phyloP scores from a whole-genome alignment of 1,140 invertebrate species.

The Bombus superbus region DNA sequence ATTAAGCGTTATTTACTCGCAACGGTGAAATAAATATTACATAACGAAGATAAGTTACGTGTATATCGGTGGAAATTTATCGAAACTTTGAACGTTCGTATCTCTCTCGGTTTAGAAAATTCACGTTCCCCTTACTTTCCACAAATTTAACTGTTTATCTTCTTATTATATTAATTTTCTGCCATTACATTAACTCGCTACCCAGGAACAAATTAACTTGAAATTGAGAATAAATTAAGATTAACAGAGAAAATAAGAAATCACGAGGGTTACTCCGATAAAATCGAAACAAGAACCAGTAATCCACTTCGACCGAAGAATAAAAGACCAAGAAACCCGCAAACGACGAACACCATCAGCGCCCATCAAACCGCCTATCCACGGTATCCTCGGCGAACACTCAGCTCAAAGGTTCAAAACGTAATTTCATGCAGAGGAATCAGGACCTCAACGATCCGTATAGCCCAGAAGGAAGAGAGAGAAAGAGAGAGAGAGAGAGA shows the following conservation, averaged over 20 bases:
- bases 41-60: no score
- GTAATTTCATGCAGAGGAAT: constrained; percentile 69
- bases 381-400: not conserved
- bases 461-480: constrained; percentile 3
- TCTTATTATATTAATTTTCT: no score
- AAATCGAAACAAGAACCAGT: not conserved
- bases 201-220: not conserved
- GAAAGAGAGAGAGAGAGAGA: not conserved
- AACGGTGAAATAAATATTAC: no score
- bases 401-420: constrained; percentile 21
- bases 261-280: not conserved
- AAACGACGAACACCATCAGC: not conserved
- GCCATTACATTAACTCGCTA: accelerated
- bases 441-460: constrained; percentile 41
- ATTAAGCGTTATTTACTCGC: no score
- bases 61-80: no score
- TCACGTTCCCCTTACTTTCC: no score
- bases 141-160: not conserved
- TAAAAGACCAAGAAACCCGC: not conserved
- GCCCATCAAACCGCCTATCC: not conserved
- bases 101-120: no score
- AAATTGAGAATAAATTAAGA: not conserved
- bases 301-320: no score
- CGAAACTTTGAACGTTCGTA: no score
- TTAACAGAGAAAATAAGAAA: not conserved